Evolutionary conservation across 2,113 vertebrate genomes (phyloP).

Genomic region (Enhydra lutris): DNA sequence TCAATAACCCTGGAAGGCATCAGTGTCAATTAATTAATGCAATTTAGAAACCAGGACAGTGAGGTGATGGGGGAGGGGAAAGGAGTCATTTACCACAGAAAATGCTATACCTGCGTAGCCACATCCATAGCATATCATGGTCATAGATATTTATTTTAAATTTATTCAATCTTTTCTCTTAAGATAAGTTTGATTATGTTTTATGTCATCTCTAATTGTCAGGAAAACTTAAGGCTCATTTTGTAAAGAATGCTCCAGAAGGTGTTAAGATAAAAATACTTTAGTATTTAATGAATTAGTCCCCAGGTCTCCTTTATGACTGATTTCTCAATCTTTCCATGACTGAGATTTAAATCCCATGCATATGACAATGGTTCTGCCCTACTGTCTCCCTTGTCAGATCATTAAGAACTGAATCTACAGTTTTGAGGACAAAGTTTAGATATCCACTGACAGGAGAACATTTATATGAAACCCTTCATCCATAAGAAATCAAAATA

Average conservation of each 20-base stretch:
- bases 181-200: conserved; percentile 44
- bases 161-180: not conserved
- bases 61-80: not conserved
- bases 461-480: not conserved
- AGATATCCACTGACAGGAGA: not conserved
- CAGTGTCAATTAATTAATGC: not conserved
- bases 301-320: not conserved
- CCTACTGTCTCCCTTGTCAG: not conserved
- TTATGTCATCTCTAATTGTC: not conserved
- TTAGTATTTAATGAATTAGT: conserved; percentile 2
- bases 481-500: not conserved
- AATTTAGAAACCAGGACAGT: not conserved
- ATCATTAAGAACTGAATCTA: not conserved
- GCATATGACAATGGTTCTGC: not conserved
- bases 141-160: conserved; percentile 19
- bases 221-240: conserved; percentile 22
- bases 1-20: not conserved
- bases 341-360: not conserved
- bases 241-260: not conserved
- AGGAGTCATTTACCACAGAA: not conserved
- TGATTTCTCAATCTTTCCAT: not conserved
- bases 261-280: conserved; percentile 22
- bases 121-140: not conserved
- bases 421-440: not conserved
- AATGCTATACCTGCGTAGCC: not conserved